Base-by-base conservation (phyloP, 2,888 invertebrate species). In the Ochlodes sylvanus region DNA sequence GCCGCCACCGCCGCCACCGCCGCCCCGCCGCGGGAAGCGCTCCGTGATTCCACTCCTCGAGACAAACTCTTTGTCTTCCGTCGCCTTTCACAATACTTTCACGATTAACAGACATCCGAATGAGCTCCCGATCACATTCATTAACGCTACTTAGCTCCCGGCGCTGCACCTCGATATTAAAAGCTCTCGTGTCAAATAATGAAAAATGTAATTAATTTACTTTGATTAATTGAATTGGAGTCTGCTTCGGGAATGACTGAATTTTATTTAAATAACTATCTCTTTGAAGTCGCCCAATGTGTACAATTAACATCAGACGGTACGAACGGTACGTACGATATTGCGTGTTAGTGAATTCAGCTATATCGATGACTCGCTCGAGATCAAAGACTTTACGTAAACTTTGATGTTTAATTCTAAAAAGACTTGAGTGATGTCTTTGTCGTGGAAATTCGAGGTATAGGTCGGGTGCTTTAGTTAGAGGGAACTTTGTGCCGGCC, bases 321-420 rank as follows among this genome's bases (percentile, higher is more conserved):
- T 72, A 73, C 71, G 73, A 77, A 73, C 71, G 73, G 76, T 76
- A 68, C 70, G 72, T 72, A 72, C 72, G 73, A 77, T 76, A 77
- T 79, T 76, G 76, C 76, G 77, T 75, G 74, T 76, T 74, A 76
- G 77, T 75, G 76, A 83, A 85, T 84, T 84, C 86, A 82, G 81
- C 82, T 84, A 86, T 85, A 87, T 88, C 85, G 89, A 89, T 88
- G 87, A 86, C 83, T 62, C 82, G 83, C 82, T 83, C 78, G 77
- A 89, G 84, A 89, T 90, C 90, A 90, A 91, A 90, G 86, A 76
- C 74, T 83, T 80, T 77, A 71, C 81, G 85, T 83, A 82, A 79
- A 82, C 90, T 90, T 91, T 90, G 90, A 91, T 88, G 90, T 90
- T 88, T 84, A 84, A 89, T 88, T 86, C 81, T 80, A 79, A 82